These are phyloP conservation scores for Myocastor coypus DNA, from an alignment of 2,113 vertebrate genomes.

Conservation along the genomic window DNA sequence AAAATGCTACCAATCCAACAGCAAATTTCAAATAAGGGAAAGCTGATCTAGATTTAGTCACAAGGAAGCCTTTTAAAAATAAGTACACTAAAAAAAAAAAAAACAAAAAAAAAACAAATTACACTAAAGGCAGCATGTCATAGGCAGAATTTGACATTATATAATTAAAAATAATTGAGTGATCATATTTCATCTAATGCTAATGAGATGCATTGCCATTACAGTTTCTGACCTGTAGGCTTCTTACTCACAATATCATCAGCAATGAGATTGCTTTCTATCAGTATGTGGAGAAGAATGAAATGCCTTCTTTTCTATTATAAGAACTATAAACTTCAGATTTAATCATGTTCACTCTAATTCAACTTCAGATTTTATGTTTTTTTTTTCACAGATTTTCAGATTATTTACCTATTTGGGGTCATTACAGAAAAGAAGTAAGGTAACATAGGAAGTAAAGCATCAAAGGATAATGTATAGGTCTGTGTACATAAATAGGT, in stretches of 20 bases:
- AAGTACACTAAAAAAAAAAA: too few species aligned
- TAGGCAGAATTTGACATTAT: slow-evolving; percentile 57
- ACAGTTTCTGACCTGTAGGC: slow-evolving; percentile 36
- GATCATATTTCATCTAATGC: slow-evolving; percentile 41
- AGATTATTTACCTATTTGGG: slow-evolving; percentile 39
- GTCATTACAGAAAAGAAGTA: slow-evolving; percentile 1
- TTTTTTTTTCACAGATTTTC: slow-evolving; percentile 12
- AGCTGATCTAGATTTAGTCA: slow-evolving; percentile 53
- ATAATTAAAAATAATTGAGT: slow-evolving; percentile 24
- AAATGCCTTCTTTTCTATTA: slow-evolving; percentile 64
- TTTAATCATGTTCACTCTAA: slow-evolving; percentile 41
- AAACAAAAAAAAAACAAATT: too few species aligned
- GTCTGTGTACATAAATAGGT: slow-evolving; percentile 56
- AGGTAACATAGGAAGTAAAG: slow-evolving; percentile 22
- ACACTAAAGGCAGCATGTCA: slow-evolving; percentile 38
- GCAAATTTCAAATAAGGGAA: slow-evolving; percentile 15
- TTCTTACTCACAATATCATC: slow-evolving; percentile 56
- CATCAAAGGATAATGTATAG: slow-evolving; percentile 31
- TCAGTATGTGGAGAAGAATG: slow-evolving; percentile 32
- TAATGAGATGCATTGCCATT: not conserved
- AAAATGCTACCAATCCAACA: too few species aligned
- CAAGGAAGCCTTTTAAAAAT: slow-evolving; percentile 53
- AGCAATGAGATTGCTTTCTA: slow-evolving; percentile 62
- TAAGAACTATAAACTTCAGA: slow-evolving; percentile 49
- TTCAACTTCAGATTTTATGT: not conserved